Conservation (phyloP, 1,140 invertebrate genomes). For the Amyelois transitella region DNA sequence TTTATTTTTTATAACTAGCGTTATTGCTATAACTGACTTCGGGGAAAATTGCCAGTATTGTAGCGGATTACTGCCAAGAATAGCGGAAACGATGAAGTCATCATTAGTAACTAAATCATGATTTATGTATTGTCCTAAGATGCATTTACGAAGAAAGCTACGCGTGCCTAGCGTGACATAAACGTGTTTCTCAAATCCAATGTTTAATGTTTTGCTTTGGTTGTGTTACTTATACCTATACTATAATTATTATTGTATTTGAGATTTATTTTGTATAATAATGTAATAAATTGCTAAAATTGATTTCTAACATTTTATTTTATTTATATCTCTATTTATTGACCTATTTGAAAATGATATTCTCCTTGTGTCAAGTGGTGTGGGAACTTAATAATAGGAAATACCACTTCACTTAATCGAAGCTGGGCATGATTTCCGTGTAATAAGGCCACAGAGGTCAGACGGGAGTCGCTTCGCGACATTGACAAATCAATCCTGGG, state of each 20-base stretch:
- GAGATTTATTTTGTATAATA: slow-evolving; percentile 73
- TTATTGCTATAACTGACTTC: slow-evolving; percentile 23
- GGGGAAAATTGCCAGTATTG: slow-evolving; percentile 32
- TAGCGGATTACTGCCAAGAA: not conserved
- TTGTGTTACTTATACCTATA: slow-evolving; percentile 68
- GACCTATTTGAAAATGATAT: no score
- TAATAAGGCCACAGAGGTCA: no score
- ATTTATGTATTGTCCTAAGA: slow-evolving; percentile 4
- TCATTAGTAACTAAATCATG: not conserved
- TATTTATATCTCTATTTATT: not conserved
- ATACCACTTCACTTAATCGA: no score
- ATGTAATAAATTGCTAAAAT: slow-evolving; percentile 72
- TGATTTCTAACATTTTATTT: slow-evolving; percentile 14
- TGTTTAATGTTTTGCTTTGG: slow-evolving; percentile 70
- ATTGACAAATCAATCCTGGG: no score
- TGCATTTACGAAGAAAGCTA: slow-evolving; percentile 56
- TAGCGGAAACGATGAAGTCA: not conserved
- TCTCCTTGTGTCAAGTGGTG: no score
- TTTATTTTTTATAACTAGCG: slow-evolving; percentile 59
- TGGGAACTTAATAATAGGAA: no score
- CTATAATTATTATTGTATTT: slow-evolving; percentile 67
- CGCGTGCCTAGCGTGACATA: slow-evolving; percentile 38
- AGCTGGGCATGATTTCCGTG: no score
- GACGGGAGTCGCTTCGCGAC: no score
- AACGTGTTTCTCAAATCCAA: slow-evolving; percentile 62